Base-by-base conservation (phyloP, 2,888 invertebrate genomes). In the Stenchaetothrips biformis region DNA sequence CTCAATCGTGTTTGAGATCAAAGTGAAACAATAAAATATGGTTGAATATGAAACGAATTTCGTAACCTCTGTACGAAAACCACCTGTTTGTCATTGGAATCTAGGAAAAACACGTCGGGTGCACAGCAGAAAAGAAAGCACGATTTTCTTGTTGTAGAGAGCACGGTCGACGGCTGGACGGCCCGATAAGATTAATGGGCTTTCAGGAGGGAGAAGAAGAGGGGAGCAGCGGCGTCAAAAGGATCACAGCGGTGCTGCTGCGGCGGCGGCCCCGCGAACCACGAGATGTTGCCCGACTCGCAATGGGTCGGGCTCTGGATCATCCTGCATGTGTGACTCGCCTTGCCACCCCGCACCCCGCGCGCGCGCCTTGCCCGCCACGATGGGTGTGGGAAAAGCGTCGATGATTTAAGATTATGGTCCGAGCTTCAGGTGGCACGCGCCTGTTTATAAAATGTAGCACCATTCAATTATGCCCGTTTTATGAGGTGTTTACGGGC, bases 11-110 rank as follows among this genome's bases (percentile, higher is more conserved):
- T 74, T 21, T 25, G 67, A 25, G 25, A 74, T 74, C 67, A 21
- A 74, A 74, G 67, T 74, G 67, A 74, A 74, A 74, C 67, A 74
- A 74, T 74, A 74, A 74, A 74, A 74, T 74, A 74, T 74, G 67
- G 67, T 74, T 74, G 67, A 74, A 74, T 74, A 74, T 74, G 67
- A 74, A 16, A 59, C 21, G 67, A 2, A 37, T 37, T 37, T 37
- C 37, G 37, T 37, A 37, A 37, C 4, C 37, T 37, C 37, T 37
- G 37, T 37, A 37, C 37, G 37, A 37, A 37, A 37, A 37, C 37
- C 37, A 37, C 37, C 37, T 37, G 37, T 37, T 37, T 37, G 37
- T 37, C 37, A 2, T 37, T 37, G 37, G 37, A 37, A 37, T 37
- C 37, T 4, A 37, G 37, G 37, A 37, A 37, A 37, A 37, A 37